A percentile compares a stretch with the other conserved stretches of the same genome.
These are phyloP conservation scores for Pantala flavescens DNA, from an alignment of 1,140 invertebrate genomes.

Conservation along the genomic window DNA sequence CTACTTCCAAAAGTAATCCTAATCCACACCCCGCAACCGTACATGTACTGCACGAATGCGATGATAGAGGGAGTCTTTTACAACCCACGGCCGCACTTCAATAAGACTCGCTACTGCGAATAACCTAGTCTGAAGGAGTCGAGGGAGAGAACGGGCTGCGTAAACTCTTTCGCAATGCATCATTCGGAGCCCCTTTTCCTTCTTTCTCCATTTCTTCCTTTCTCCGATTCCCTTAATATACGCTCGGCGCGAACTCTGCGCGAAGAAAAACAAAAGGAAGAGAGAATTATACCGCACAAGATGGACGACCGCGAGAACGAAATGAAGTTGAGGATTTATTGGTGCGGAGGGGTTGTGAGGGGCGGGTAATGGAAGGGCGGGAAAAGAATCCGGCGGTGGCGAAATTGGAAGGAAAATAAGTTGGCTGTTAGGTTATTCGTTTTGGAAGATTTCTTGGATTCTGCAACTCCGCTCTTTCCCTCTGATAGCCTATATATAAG, in stretches of 20 bases:
- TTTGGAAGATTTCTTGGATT: slow-evolving; percentile 7
- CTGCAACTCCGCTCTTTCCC: neutral
- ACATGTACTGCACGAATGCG: too few species aligned
- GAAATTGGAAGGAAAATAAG: slow-evolving; percentile 10
- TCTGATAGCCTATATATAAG: neutral
- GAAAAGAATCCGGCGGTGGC: slow-evolving; percentile 2
- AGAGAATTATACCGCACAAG: slow-evolving; percentile 9
- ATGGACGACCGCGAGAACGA: neutral
- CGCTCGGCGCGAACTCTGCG: neutral
- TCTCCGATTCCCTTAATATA: too few species aligned
- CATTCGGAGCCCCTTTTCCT: too few species aligned
- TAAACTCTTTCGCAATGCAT: too few species aligned
- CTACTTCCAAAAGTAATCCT: too few species aligned
- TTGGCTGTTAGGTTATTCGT: slow-evolving; percentile 1
- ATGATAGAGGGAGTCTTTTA: too few species aligned
- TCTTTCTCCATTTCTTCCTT: too few species aligned
- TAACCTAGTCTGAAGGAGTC: too few species aligned
- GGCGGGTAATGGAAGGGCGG: neutral
- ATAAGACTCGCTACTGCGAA: too few species aligned
- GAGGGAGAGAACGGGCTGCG: too few species aligned
- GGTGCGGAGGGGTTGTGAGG: neutral
- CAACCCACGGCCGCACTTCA: too few species aligned
- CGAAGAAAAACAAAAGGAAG: slow-evolving; percentile 5
- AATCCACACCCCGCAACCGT: too few species aligned
- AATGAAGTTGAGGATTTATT: slow-evolving; percentile 10